Conservation (phyloP, 2,797 vertebrate genomes). For the Aselliscus stoliczkanus region DNA sequence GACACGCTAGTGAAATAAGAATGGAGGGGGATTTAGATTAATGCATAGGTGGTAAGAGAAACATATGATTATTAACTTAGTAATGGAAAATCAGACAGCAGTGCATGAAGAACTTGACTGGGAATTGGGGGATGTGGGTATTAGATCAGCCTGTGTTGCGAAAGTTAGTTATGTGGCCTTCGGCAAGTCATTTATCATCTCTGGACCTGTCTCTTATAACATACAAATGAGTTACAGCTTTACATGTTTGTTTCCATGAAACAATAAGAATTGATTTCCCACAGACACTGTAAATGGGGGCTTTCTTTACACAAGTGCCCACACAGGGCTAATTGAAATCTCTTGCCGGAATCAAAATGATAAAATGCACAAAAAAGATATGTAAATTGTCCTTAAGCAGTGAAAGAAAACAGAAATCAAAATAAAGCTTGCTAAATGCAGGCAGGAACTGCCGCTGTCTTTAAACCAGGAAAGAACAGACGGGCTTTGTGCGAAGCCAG, state of each 20-base stretch:
- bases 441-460: constrained; percentile 67
- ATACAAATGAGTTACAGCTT: background rate
- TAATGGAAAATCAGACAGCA: background rate
- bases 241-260: background rate
- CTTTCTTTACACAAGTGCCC: constrained; percentile 32
- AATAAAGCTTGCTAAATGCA: constrained; percentile 48
- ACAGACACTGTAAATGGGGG: background rate
- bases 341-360: constrained; percentile 47
- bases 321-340: constrained; percentile 29
- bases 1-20: background rate
- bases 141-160: background rate
- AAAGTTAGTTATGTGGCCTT: background rate
- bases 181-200: background rate
- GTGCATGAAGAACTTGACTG: background rate
- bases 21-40: background rate
- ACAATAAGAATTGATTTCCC: constrained; percentile 29
- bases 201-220: background rate
- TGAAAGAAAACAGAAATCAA: constrained; percentile 55
- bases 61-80: background rate
- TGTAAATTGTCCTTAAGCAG: constrained; percentile 55
- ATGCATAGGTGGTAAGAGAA: background rate
- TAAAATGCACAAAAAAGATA: constrained; percentile 58
- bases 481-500: constrained; percentile 40
- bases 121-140: background rate
- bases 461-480: constrained; percentile 59